phyloP scores from a whole-genome alignment of 1,140 invertebrate genomes.

The Drosophila seguyi region DNA sequence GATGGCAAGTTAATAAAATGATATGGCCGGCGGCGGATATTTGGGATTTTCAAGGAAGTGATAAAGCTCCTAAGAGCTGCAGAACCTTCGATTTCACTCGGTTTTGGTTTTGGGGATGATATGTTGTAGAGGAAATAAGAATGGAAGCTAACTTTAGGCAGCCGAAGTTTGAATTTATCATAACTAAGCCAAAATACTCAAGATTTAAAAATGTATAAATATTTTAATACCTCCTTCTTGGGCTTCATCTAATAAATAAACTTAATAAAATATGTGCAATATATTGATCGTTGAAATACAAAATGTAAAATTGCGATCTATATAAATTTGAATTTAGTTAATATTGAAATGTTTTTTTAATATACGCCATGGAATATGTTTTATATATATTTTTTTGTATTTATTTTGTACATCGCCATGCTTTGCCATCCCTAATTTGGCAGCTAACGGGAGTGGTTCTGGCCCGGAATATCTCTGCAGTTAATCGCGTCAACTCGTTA shows the following conservation, averaged over 20 bases:
- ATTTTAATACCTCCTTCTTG: no score
- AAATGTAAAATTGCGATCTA: no score
- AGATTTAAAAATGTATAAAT: no score
- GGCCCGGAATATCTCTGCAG: conserved; percentile 51
- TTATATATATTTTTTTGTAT: neutral
- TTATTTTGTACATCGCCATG: neutral
- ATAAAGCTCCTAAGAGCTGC: conserved; percentile 26
- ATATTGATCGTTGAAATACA: no score
- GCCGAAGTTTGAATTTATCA: no score
- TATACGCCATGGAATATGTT: no score
- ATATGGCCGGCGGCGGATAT: conserved; percentile 52
- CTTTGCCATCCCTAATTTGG: conserved; percentile 2
- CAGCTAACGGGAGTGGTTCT: conserved; percentile 56
- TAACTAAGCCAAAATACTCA: no score
- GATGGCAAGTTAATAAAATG: conserved; percentile 73
- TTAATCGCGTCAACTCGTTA: conserved; percentile 80
- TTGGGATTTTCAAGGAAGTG: conserved; percentile 45
- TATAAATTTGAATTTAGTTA: no score
- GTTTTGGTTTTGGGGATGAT: neutral
- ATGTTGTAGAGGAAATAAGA: neutral
- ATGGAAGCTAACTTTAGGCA: neutral
- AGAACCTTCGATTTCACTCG: conserved; percentile 31
- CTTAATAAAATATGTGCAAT: no score
- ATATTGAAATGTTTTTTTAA: no score
- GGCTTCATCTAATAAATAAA: no score